A percentile compares a stretch with the other conserved stretches of the same genome.
These are phyloP conservation scores for Protonibea diacanthus DNA, from an alignment of 2,797 vertebrate species.

Conservation along the genomic window DNA sequence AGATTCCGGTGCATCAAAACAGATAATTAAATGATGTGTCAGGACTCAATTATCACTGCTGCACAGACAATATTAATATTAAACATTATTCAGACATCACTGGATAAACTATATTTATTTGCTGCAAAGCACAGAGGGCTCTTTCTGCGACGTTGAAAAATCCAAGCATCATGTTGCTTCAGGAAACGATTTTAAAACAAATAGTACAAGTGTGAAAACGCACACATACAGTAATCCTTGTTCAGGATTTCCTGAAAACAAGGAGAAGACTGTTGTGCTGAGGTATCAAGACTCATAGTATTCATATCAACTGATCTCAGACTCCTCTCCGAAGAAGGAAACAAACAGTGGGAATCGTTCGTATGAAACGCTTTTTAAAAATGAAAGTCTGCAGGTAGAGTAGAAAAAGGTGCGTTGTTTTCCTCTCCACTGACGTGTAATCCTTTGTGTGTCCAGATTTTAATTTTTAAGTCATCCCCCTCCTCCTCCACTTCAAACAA, in stretches of 20 bases:
- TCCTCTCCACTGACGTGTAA: neutral
- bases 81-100: neutral
- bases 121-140: conserved; percentile 8
- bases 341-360: conserved; percentile 2
- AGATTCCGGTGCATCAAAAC: neutral
- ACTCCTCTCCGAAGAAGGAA: conserved; percentile 11
- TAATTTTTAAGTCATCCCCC: too few species aligned
- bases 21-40: neutral
- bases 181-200: conserved; percentile 41
- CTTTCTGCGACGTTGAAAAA: neutral
- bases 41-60: too few species aligned
- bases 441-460: neutral
- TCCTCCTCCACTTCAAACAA: neutral
- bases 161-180: conserved; percentile 4
- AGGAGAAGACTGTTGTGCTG: conserved; percentile 39
- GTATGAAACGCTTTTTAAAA: neutral
- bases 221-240: conserved; percentile 34
- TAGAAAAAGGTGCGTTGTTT: neutral
- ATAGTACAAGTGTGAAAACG: neutral
- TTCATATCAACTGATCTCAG: conserved; percentile 31
- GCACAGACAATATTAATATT: neutral
- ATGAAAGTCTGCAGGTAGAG: neutral
- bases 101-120: neutral
- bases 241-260: conserved; percentile 45
- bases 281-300: conserved; percentile 3